Percentiles rank a stretch among this genome's conserved stretches.
Evolutionary conservation across 1,140 invertebrate species (phyloP).

Genomic region (Habropoda laboriosa): DNA sequence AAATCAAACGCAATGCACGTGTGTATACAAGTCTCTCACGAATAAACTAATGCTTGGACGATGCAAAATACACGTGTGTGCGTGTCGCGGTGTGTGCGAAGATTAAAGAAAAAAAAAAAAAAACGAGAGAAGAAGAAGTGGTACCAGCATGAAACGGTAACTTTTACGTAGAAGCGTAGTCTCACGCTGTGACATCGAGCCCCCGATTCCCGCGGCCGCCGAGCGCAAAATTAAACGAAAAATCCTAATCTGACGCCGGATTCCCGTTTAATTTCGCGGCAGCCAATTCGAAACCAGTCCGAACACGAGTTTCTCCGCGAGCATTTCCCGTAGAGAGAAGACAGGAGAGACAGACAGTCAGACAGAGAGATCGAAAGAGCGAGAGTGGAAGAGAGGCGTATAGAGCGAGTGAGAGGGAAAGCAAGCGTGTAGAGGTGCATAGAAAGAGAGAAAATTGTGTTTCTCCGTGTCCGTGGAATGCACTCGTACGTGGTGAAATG

Average conservation of each 20-base stretch:
- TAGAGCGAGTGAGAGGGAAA: too few relatives aligned
- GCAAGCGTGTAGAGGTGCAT: too few relatives aligned
- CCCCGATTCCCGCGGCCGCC: constrained; percentile 10
- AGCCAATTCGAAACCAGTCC: constrained; percentile 6
- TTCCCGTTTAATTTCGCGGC: constrained; percentile 36
- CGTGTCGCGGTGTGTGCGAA: constrained; percentile 40
- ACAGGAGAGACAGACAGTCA: neutral
- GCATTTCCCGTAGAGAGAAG: neutral
- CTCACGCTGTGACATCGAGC: constrained; percentile 62
- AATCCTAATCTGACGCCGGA: constrained; percentile 32
- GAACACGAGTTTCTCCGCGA: neutral
- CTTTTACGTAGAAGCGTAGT: constrained; percentile 27
- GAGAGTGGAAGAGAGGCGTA: neutral
- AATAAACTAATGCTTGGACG: constrained; percentile 60
- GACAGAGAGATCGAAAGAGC: neutral
- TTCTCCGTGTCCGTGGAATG: too few relatives aligned
- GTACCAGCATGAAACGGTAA: constrained; percentile 42
- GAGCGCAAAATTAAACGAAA: constrained; percentile 40
- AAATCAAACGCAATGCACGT: constrained; percentile 49
- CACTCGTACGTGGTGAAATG: neutral
- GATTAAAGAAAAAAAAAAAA: too few relatives aligned
- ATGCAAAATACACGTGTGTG: constrained; percentile 50
- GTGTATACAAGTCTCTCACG: constrained; percentile 53
- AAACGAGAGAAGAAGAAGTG: too few relatives aligned
- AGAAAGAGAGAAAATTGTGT: neutral